Evolutionary conservation across 1,140 invertebrate genomes (phyloP).

Genomic region (Anthonomus grandis): DNA sequence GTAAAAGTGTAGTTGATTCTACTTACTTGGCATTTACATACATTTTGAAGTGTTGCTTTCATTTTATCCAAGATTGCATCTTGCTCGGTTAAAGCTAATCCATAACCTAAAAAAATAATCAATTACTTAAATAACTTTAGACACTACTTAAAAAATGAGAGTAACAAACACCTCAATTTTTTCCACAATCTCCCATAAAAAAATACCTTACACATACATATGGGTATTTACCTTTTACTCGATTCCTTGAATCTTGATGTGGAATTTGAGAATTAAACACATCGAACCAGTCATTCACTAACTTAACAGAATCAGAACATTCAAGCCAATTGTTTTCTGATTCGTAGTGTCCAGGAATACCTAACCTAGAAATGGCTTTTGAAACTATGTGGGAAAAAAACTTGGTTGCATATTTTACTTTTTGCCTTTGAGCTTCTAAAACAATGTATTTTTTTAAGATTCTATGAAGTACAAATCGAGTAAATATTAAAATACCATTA

Average conservation of each 20-base stretch:
- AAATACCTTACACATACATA: constrained; percentile 11
- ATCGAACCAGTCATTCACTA: constrained; percentile 19
- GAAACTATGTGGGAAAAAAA: constrained; percentile 18
- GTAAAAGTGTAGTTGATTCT: constrained; percentile 1
- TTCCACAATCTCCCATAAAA: constrained; percentile 13
- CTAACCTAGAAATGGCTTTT: constrained; percentile 3
- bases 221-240: constrained; percentile 6
- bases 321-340: constrained; percentile 8
- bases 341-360: constrained; percentile 4
- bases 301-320: constrained; percentile 14
- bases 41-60: neutral
- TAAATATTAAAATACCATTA: too few relatives aligned
- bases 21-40: constrained; percentile 19
- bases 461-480: too few relatives aligned
- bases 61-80: constrained; percentile 16
- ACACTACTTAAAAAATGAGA: too few relatives aligned
- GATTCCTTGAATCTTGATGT: constrained; percentile 9
- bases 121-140: too few relatives aligned
- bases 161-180: too few relatives aligned
- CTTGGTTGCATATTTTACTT: constrained; percentile 6
- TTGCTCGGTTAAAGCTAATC: constrained; percentile 9
- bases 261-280: constrained; percentile 14
- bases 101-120: too few relatives aligned
- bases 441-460: too few relatives aligned
- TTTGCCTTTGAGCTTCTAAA: constrained; percentile 16